phyloP scores from a whole-genome alignment of 2,888 invertebrate species.

The Abscondita cerata region DNA sequence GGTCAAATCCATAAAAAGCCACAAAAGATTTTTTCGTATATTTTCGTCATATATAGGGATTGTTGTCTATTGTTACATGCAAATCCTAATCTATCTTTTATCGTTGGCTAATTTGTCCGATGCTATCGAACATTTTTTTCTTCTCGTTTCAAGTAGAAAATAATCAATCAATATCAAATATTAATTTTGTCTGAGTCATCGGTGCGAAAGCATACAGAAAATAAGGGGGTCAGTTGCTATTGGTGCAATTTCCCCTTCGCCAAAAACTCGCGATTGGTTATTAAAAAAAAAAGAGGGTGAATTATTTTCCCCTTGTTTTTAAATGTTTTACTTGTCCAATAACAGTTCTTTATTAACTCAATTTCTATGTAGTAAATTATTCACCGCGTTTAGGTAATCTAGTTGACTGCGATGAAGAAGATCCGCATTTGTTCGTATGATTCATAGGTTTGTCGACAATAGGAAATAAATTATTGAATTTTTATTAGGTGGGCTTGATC shows the following conservation, averaged over 20 bases:
- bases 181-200: slow-evolving; percentile 49
- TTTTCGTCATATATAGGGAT: slow-evolving; percentile 44
- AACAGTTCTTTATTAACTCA: slow-evolving; percentile 36
- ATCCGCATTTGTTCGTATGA: no score
- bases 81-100: slow-evolving; percentile 49
- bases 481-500: no score
- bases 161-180: slow-evolving; percentile 47
- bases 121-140: slow-evolving; percentile 30
- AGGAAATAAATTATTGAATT: no score
- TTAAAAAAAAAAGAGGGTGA: slow-evolving; percentile 50
- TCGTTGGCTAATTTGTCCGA: slow-evolving; percentile 45
- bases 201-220: slow-evolving; percentile 11
- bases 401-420: no score
- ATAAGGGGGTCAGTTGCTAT: slow-evolving; percentile 37
- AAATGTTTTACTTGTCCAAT: slow-evolving; percentile 53
- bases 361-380: slow-evolving; percentile 15
- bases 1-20: slow-evolving; percentile 50
- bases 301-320: slow-evolving; percentile 53
- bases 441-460: no score
- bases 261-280: slow-evolving; percentile 50
- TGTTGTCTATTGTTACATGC: slow-evolving; percentile 46
- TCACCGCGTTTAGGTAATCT: neutral
- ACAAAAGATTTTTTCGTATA: slow-evolving; percentile 47
- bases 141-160: slow-evolving; percentile 6
- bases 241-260: slow-evolving; percentile 48